Conservation (phyloP, 2,888 invertebrate species). For the Cerceris ruficornis region DNA sequence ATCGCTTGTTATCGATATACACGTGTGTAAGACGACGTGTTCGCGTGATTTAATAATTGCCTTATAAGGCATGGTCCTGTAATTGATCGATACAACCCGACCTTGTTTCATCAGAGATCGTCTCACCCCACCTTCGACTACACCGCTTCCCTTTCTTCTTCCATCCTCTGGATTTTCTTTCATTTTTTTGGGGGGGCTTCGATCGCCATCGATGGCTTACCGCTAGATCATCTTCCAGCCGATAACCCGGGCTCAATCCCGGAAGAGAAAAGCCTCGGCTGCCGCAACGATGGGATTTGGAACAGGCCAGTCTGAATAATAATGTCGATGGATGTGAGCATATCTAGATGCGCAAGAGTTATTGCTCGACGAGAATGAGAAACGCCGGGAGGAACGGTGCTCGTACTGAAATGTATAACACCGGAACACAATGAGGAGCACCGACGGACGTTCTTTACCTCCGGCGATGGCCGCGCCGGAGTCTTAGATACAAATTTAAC, state of each 20-base stretch:
- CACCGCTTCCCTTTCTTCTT: not conserved
- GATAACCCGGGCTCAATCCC: constrained; percentile 30
- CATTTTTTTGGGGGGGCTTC: constrained; percentile 6
- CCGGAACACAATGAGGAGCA: too few relatives aligned
- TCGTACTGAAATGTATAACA: not conserved
- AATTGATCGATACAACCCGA: constrained; percentile 58
- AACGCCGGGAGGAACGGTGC: not conserved
- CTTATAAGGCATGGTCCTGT: constrained; percentile 55
- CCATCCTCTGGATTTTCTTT: constrained; percentile 5
- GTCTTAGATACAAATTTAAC: too few relatives aligned
- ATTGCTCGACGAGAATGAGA: not conserved
- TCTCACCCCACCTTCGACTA: not conserved
- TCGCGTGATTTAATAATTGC: constrained; percentile 66
- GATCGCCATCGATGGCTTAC: constrained; percentile 26
- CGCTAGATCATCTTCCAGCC: constrained; percentile 47
- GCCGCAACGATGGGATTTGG: not conserved
- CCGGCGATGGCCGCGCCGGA: too few relatives aligned
- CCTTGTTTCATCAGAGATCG: constrained; percentile 17
- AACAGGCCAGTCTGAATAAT: constrained; percentile 3
- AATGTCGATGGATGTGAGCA: not conserved
- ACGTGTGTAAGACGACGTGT: constrained; percentile 61
- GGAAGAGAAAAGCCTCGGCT: constrained; percentile 16
- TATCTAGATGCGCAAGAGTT: not conserved
- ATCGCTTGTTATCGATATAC: constrained; percentile 66
- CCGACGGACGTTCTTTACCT: too few relatives aligned